These are phyloP conservation scores for Apeira syringaria DNA, from an alignment of 2,888 invertebrate species.

Conservation along the genomic window DNA sequence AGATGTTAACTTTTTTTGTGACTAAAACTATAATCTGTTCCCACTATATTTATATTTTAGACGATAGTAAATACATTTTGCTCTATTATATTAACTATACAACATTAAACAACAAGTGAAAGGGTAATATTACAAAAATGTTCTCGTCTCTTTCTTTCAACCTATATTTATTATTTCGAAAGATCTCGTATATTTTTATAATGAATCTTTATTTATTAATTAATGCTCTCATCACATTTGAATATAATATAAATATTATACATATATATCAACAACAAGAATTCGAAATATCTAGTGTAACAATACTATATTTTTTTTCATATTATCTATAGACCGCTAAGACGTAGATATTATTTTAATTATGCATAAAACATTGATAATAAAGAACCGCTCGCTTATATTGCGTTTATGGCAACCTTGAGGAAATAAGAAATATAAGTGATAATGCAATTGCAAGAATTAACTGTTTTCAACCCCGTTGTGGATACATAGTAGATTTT, in stretches of 20 bases:
- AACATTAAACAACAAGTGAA: slow-evolving; percentile 42
- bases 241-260: slow-evolving; percentile 37
- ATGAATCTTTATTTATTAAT: slow-evolving; percentile 13
- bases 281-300: slow-evolving; percentile 62
- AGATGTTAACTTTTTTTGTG: slow-evolving; percentile 1
- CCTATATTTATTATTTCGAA: too few relatives aligned
- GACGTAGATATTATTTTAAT: slow-evolving; percentile 34
- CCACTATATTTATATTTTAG: slow-evolving; percentile 1
- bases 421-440: too few relatives aligned
- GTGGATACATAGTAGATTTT: too few relatives aligned
- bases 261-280: slow-evolving; percentile 55
- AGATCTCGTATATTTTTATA: too few relatives aligned
- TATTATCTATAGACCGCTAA: slow-evolving; percentile 50
- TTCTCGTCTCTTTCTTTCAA: too few relatives aligned
- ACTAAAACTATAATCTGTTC: slow-evolving; percentile 11
- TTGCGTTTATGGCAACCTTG: too few relatives aligned
- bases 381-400: slow-evolving; percentile 12
- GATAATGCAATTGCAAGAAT: too few relatives aligned
- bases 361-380: slow-evolving; percentile 38
- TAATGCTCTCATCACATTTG: slow-evolving; percentile 27
- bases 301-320: slow-evolving; percentile 62
- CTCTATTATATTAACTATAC: slow-evolving; percentile 23
- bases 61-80: slow-evolving; percentile 1
- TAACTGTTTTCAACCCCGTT: too few relatives aligned
- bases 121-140: too few relatives aligned